Evolutionary conservation across 2,888 invertebrate species (phyloP).

Genomic region (Lasioglossum villosulum): DNA sequence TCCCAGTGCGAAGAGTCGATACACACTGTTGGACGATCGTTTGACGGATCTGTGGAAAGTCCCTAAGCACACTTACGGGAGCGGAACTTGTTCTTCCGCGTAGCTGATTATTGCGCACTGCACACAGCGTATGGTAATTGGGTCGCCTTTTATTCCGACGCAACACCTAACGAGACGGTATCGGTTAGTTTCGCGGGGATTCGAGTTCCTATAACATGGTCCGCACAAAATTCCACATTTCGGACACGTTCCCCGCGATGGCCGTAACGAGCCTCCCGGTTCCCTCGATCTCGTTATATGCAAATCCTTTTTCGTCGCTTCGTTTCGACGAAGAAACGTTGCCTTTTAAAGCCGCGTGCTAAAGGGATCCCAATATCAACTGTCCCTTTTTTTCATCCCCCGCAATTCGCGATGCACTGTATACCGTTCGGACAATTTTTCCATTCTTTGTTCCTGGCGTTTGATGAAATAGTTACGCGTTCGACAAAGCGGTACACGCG

Average conservation of each 20-base stretch:
- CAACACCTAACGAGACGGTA: conserved; percentile 42
- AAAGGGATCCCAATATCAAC: not conserved
- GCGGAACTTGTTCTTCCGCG: not conserved
- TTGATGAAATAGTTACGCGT: not conserved
- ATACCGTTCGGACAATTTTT: not conserved
- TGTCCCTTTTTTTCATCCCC: not conserved
- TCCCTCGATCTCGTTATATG: conserved; percentile 38
- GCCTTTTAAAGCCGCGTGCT: not conserved
- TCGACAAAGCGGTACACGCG: not conserved
- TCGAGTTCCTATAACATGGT: conserved; percentile 7
- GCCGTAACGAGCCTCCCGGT: conserved; percentile 32
- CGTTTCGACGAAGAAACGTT: conserved; percentile 16
- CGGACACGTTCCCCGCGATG: conserved; percentile 46
- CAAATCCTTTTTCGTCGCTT: conserved; percentile 33
- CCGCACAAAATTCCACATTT: conserved; percentile 45
- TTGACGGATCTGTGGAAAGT: not conserved
- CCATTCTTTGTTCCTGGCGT: not conserved
- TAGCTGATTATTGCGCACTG: conserved; percentile 24
- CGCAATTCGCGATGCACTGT: not conserved
- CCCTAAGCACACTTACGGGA: not conserved
- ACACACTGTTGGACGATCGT: no score
- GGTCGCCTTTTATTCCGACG: conserved; percentile 27
- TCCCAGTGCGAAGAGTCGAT: no score
- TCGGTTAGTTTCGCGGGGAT: conserved; percentile 31
- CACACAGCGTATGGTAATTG: conserved; percentile 31